Evolutionary conservation across 1,140 invertebrate species (phyloP), one percentile per base, ranked within the genome.

Genomic region (Whitmania pigra): DNA sequence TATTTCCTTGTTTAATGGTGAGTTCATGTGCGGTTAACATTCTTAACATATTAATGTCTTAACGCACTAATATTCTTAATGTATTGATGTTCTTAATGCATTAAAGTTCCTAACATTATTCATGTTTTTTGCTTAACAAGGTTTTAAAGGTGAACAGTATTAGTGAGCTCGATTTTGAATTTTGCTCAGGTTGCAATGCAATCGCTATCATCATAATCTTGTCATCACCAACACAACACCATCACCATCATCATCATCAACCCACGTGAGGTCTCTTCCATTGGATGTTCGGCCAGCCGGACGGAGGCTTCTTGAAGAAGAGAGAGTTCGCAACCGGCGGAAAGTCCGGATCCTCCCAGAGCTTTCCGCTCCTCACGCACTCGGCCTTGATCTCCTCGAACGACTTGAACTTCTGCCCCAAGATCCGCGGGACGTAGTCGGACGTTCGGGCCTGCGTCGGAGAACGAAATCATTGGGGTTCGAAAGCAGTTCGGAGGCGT

Each of bases 341-440:
- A 72, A 81, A 82, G 49, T 81, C 79, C 5, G 79, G 78, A 74
- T 82, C 81, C 72, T 82, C 80, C 76, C 81, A 82, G 49, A 81
- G 74, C 54, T 73, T 74, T 53, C 80, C 77, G 53, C 78, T 75
- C 31, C 76, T 75, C 40, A 74, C 72, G 68, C 79, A 81, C 69
- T 77, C 75, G 53, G 75, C 73, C 31, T 76, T 77, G 53, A 80
- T 77, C 40, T 77, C 73, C 9, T 78, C 78, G 71, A 78, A 80
- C 54, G 75, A 78, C 72, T 80, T 36, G 36, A 40, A 27, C 29
- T 49, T 25, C 49, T 53, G 36, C 4, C 69, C 69, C 18, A n/a
- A n/a, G 18, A 22, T 36, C 22, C 69, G 5, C 29, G 69, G 69
- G 2, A 70, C 17, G 53, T 49, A 70, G n/a, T 70, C 69, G 2